phyloP scores from a whole-genome alignment of 1,140 invertebrate genomes.

The Eriosoma lanigerum region DNA sequence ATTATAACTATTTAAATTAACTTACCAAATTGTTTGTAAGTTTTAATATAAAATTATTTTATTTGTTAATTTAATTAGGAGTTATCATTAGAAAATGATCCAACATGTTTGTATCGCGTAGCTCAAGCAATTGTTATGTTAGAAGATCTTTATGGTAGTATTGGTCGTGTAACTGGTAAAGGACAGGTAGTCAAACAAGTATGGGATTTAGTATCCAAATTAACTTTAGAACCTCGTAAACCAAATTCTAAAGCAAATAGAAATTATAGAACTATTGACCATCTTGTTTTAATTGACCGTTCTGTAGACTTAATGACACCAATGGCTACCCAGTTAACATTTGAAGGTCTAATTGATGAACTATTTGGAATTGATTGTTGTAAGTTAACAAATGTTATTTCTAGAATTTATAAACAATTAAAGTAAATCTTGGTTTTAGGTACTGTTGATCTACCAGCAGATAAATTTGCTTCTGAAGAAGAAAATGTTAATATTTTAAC shows the following conservation, averaged over 20 bases:
- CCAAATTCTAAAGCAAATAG: slow-evolving; percentile 59
- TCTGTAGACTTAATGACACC: slow-evolving; percentile 90
- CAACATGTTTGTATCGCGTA: slow-evolving; percentile 82
- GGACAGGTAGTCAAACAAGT: slow-evolving; percentile 85
- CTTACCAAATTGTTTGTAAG: too few species aligned
- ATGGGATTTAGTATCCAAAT: slow-evolving; percentile 79
- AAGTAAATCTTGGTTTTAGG: slow-evolving; percentile 61
- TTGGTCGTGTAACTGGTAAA: slow-evolving; percentile 86
- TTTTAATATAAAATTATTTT: slow-evolving; percentile 36
- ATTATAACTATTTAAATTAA: too few species aligned
- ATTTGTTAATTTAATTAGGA: slow-evolving; percentile 63
- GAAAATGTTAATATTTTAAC: slow-evolving; percentile 64
- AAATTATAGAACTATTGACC: slow-evolving; percentile 74
- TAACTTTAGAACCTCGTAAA: slow-evolving; percentile 72
- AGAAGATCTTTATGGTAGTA: slow-evolving; percentile 86
- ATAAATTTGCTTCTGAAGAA: slow-evolving; percentile 76
- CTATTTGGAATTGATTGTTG: slow-evolving; percentile 75
- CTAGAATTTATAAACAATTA: background rate
- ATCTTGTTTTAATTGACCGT: slow-evolving; percentile 84
- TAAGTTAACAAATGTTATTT: slow-evolving; percentile 59
- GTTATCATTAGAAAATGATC: slow-evolving; percentile 83
- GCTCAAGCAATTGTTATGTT: slow-evolving; percentile 83
- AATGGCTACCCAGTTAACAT: slow-evolving; percentile 91
- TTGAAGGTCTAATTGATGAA: slow-evolving; percentile 96
- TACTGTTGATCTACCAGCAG: slow-evolving; percentile 79